Evolutionary conservation across 2,888 invertebrate species (phyloP).

Genomic region (Cephus nigrinus): DNA sequence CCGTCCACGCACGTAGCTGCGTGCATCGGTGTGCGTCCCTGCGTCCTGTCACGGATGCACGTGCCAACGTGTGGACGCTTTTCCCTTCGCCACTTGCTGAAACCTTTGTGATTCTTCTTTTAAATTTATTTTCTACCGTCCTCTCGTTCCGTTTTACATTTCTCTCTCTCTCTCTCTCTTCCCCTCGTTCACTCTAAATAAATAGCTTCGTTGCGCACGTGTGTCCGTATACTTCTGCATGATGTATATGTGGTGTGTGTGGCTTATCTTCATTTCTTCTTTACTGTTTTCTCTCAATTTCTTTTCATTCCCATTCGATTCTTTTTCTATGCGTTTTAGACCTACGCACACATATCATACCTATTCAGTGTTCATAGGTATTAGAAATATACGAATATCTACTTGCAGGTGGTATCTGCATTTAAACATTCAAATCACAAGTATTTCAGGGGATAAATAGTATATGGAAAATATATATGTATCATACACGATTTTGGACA

Average conservation of each 20-base stretch:
- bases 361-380: neutral
- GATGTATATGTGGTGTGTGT: neutral
- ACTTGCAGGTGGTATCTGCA: too few relatives aligned
- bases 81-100: neutral
- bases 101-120: neutral
- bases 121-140: neutral
- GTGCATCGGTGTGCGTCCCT: neutral
- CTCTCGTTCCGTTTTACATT: neutral
- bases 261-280: neutral
- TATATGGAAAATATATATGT: too few relatives aligned
- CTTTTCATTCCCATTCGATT: neutral
- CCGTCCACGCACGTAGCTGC: neutral
- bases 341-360: neutral
- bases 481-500: too few relatives aligned
- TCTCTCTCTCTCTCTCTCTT: neutral
- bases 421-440: too few relatives aligned
- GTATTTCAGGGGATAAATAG: too few relatives aligned
- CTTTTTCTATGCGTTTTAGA: neutral
- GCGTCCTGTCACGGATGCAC: neutral
- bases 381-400: neutral
- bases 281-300: neutral
- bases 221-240: neutral
- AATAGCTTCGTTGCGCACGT: constrained; percentile 17
- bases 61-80: neutral
- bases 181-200: constrained; percentile 12